phyloP scores from a whole-genome alignment of 2,113 vertebrate species.

The Cryptoleucopteryx plumbea region DNA sequence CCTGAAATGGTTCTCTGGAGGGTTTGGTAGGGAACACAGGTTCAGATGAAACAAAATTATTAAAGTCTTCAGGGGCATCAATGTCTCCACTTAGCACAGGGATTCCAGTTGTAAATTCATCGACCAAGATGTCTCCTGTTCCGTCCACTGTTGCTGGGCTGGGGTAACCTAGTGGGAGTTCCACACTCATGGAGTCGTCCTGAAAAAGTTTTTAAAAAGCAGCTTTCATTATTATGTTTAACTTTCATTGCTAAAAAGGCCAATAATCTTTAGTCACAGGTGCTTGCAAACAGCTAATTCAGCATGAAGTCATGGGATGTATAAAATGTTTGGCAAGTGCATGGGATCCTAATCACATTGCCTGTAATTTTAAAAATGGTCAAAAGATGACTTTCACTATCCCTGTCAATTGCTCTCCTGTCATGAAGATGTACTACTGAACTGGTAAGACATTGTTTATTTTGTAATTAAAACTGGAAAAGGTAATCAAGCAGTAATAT shows the following conservation, averaged over 20 bases:
- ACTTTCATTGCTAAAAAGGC: not conserved
- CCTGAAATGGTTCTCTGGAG: not conserved
- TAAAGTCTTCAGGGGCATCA: not conserved
- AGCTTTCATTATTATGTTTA: not conserved
- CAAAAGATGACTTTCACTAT: not conserved
- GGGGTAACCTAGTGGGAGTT: constrained; percentile 47
- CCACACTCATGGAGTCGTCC: constrained; percentile 33
- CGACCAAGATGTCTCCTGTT: not conserved
- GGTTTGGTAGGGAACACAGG: constrained; percentile 11
- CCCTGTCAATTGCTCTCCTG: not conserved
- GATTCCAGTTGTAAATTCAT: constrained; percentile 14
- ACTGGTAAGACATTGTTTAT: not conserved
- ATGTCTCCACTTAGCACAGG: not conserved
- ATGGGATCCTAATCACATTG: not conserved
- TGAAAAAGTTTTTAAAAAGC: not conserved
- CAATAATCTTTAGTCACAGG: not conserved
- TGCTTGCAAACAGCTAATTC: not conserved
- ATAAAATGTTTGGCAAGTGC: not conserved
- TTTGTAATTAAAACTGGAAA: not conserved
- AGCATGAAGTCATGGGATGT: not conserved
- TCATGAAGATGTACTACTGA: not conserved
- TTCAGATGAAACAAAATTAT: constrained; percentile 7
- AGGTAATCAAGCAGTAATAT: not conserved
- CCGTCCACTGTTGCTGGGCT: constrained; percentile 5
- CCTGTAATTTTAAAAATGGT: not conserved